Conservation (phyloP, 2,113 vertebrate genomes). For the Cynoglossus semilaevis region DNA sequence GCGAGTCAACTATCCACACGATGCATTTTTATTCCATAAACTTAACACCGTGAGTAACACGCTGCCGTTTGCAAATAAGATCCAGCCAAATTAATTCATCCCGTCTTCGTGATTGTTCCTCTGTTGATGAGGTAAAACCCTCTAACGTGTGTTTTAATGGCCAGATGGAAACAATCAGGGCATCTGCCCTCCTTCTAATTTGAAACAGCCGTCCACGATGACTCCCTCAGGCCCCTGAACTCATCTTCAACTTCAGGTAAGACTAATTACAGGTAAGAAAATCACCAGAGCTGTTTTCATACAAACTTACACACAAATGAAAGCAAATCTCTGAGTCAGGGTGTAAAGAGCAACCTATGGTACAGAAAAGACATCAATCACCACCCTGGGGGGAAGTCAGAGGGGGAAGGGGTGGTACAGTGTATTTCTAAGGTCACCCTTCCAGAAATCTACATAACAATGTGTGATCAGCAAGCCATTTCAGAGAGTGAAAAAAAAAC, state of each 20-base stretch:
- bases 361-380: conserved; percentile 25
- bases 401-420: background rate
- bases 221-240: conserved; percentile 71
- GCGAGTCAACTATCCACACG: conserved; percentile 1
- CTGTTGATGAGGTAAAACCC: conserved; percentile 27
- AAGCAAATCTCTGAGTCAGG: conserved; percentile 23
- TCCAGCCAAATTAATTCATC: conserved; percentile 23
- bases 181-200: conserved; percentile 70
- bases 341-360: conserved; percentile 46
- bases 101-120: conserved; percentile 31
- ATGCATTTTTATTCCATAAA: conserved; percentile 13
- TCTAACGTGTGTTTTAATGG: conserved; percentile 62
- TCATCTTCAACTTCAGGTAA: conserved; percentile 65
- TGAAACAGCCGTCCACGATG: conserved; percentile 69
- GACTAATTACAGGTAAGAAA: conserved; percentile 75
- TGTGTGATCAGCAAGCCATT: conserved; percentile 21
- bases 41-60: background rate
- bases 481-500: conserved; percentile 18
- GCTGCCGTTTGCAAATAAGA: conserved; percentile 24
- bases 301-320: conserved; percentile 46
- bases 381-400: conserved; percentile 12
- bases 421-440: conserved; percentile 27
- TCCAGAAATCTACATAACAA: conserved; percentile 22
- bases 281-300: conserved; percentile 51
- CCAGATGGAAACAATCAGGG: conserved; percentile 79